A percentile compares a stretch with the other conserved stretches of the same genome.
These are phyloP conservation scores for Oligia fasciuncula DNA, from an alignment of 2,888 invertebrate species.

Conservation along the genomic window DNA sequence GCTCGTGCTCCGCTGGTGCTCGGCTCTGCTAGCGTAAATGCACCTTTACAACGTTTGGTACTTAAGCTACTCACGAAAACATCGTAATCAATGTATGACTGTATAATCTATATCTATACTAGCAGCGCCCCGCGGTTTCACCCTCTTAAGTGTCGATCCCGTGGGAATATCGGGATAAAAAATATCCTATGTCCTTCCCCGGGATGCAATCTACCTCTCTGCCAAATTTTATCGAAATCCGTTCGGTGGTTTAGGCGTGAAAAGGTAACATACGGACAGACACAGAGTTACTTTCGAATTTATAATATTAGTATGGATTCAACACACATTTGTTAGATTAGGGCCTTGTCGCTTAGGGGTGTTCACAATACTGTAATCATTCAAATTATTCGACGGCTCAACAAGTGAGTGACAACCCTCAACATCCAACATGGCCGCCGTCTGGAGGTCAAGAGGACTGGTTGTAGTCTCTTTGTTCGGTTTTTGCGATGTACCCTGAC, in stretches of 20 bases:
- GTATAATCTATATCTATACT: background rate
- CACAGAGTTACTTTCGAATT: too few relatives aligned
- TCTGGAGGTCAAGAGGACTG: conserved; percentile 82
- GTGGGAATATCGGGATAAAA: too few relatives aligned
- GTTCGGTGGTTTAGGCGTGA: too few relatives aligned
- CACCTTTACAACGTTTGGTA: background rate
- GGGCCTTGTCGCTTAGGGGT: background rate
- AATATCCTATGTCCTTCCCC: too few relatives aligned
- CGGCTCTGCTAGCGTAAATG: too few relatives aligned
- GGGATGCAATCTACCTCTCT: too few relatives aligned
- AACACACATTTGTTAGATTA: background rate
- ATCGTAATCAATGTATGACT: background rate
- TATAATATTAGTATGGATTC: too few relatives aligned
- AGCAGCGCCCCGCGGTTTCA: too few relatives aligned
- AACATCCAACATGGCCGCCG: conserved; percentile 69
- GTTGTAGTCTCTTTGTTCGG: conserved; percentile 76
- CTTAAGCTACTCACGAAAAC: background rate
- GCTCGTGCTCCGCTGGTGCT: too few relatives aligned
- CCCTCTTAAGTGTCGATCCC: too few relatives aligned
- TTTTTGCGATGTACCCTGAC: conserved; percentile 81
- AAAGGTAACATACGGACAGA: too few relatives aligned
- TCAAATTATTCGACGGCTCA: conserved; percentile 35
- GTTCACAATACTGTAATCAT: conserved; percentile 26
- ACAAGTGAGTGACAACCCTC: conserved; percentile 63
- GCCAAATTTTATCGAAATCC: too few relatives aligned